These are phyloP conservation scores for Sardinella longiceps DNA, from an alignment of 2,797 vertebrate species.

Conservation along the genomic window DNA sequence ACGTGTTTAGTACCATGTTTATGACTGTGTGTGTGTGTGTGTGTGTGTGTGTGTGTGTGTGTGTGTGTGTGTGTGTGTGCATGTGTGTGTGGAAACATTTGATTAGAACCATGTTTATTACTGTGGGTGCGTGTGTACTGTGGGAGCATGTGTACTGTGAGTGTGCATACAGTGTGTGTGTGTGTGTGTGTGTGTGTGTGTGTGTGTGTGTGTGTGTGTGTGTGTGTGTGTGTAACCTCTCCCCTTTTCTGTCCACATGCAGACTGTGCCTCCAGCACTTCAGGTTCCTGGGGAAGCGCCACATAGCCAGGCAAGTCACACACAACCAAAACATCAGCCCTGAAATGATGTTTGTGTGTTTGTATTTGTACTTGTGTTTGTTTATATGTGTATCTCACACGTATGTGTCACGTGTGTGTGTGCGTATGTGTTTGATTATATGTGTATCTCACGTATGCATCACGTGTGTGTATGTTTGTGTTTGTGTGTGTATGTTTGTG, in stretches of 20 bases:
- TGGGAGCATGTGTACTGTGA: slow-evolving; percentile 37
- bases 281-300: slow-evolving; percentile 94
- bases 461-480: no score
- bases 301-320: slow-evolving; percentile 89
- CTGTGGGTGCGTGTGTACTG: slow-evolving; percentile 17
- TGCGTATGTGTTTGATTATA: no score
- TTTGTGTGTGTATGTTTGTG: no score
- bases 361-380: no score
- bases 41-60: neutral
- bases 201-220: neutral
- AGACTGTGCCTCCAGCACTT: slow-evolving; percentile 98
- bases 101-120: no score
- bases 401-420: no score
- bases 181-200: slow-evolving; percentile 18
- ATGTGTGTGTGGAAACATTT: slow-evolving; percentile 5
- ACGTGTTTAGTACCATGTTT: no score
- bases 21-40: slow-evolving; percentile 8
- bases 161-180: slow-evolving; percentile 38
- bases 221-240: neutral
- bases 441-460: no score
- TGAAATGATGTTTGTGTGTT: no score
- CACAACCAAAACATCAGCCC: neutral
- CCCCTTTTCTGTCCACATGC: slow-evolving; percentile 27
- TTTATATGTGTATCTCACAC: no score
- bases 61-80: neutral